Conservation (phyloP, 2,888 invertebrate species). For the Oscheius sp. region DNA sequence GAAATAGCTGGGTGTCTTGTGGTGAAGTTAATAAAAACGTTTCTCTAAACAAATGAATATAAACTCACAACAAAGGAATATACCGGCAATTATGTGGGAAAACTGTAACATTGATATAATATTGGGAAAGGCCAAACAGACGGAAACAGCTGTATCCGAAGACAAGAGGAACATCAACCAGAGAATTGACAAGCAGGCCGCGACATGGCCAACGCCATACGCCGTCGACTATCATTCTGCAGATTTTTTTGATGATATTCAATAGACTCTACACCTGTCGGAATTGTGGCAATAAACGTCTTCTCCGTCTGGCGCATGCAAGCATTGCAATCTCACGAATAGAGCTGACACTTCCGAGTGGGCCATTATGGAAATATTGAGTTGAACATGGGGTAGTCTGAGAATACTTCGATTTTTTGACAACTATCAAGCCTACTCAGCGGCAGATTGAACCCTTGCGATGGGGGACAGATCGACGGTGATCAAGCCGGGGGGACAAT, state of each 20-base stretch:
- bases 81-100: constrained; percentile 57
- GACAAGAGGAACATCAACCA: constrained; percentile 37
- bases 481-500: constrained; percentile 42
- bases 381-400: constrained; percentile 59
- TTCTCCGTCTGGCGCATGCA: constrained; percentile 53
- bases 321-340: constrained; percentile 57
- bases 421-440: background rate
- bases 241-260: background rate
- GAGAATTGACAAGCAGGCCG: background rate
- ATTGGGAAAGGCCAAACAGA: constrained; percentile 55
- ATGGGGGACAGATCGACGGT: constrained; percentile 37
- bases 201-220: constrained; percentile 38
- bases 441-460: background rate
- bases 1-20: constrained; percentile 48
- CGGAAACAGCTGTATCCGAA: constrained; percentile 64
- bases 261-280: constrained; percentile 11
- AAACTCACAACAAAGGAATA: background rate
- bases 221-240: constrained; percentile 30
- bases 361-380: constrained; percentile 52
- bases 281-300: constrained; percentile 64
- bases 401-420: constrained; percentile 20
- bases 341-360: constrained; percentile 38
- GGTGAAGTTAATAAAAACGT: constrained; percentile 50
- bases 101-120: constrained; percentile 59
- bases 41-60: constrained; percentile 30